A percentile compares a stretch with the other conserved stretches of the same genome.
Evolutionary conservation across 2,797 vertebrate species (phyloP).

Genomic region (Acanthornis magna): DNA sequence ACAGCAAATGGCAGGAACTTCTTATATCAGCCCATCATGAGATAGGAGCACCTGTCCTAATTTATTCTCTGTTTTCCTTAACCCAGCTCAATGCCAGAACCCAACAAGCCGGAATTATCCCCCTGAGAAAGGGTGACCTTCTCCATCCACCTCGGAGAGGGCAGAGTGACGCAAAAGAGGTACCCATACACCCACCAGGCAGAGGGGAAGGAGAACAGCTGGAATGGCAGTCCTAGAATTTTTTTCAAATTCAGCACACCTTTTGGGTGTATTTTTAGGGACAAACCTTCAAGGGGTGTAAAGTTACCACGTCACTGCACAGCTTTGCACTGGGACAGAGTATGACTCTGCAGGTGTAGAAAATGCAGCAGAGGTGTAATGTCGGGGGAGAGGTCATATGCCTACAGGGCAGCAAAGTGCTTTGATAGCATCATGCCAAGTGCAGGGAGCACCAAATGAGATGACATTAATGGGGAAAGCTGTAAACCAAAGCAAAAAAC

Average conservation of each 20-base stretch:
- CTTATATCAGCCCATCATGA: not conserved
- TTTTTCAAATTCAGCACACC: not conserved
- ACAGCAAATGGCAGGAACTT: not conserved
- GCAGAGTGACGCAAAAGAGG: not conserved
- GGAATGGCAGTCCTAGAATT: not conserved
- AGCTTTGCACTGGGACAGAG: not conserved
- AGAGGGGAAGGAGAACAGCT: not conserved
- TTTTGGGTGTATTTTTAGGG: not conserved
- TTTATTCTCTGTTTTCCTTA: not conserved
- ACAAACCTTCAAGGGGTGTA: not conserved
- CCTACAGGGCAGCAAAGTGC: not conserved
- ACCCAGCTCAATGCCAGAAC: not conserved
- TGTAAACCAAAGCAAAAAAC: not conserved
- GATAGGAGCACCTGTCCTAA: not conserved
- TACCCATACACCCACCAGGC: rapidly evolving
- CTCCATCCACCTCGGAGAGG: not conserved
- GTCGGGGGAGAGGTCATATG: not conserved
- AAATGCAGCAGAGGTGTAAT: not conserved
- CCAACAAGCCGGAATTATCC: not conserved
- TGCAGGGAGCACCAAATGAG: not conserved
- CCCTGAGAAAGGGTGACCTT: not conserved
- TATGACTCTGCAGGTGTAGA: not conserved
- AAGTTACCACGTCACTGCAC: not conserved
- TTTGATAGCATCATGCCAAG: not conserved
- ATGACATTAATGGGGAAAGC: not conserved